Conservation (phyloP, 2,797 vertebrate genomes). For the Chloroceryle inda region DNA sequence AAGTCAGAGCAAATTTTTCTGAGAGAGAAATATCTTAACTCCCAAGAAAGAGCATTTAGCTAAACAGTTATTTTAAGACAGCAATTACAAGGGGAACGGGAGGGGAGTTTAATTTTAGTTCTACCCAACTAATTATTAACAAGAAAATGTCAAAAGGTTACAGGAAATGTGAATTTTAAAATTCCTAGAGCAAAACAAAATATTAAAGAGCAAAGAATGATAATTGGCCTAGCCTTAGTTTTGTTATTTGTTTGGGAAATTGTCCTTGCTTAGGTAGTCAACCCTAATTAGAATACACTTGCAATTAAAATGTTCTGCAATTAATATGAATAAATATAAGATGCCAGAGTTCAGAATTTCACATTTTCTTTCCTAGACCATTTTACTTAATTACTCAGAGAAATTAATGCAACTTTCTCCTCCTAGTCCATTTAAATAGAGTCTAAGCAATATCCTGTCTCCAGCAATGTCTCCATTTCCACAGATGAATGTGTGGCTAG, state of each 20-base stretch:
- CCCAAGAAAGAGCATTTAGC: not conserved
- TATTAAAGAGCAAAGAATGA: not conserved
- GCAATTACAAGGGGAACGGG: not conserved
- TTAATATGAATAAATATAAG: not conserved
- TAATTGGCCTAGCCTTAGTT: not conserved
- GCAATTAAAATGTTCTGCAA: not conserved
- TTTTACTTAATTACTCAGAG: not conserved
- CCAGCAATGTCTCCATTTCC: not conserved
- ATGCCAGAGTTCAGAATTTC: not conserved
- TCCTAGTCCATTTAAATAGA: not conserved
- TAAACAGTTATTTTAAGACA: constrained; percentile 34
- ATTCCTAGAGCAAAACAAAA: not conserved
- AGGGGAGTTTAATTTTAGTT: not conserved
- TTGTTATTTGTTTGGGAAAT: constrained; percentile 3
- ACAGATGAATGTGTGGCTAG: not conserved
- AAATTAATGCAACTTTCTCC: not conserved
- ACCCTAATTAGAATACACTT: constrained; percentile 1
- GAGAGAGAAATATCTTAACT: not conserved
- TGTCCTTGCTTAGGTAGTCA: not conserved
- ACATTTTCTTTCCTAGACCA: not conserved
- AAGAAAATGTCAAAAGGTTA: constrained; percentile 15
- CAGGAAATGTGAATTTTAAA: constrained; percentile 8
- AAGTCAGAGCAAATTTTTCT: not conserved
- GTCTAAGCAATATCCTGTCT: not conserved
- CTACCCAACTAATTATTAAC: not conserved